Base-by-base conservation (phyloP, 2,888 invertebrate species). In the Dynastes maya region DNA sequence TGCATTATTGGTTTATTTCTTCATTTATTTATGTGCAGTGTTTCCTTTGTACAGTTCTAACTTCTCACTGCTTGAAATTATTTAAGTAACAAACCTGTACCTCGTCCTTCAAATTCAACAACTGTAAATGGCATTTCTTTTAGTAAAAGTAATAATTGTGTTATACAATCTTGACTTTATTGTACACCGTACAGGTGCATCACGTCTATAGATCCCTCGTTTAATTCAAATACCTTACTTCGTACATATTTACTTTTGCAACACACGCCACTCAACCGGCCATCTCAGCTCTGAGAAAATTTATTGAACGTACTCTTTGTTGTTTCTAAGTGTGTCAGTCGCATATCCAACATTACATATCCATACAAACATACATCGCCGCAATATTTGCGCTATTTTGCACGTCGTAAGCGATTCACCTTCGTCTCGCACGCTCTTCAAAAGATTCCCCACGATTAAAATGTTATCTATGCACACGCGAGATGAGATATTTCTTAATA, bases 221-320 rank as follows among this genome's bases (percentile, higher is more conserved):
- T 22, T 55, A 55, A 55, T 55, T n/a, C 55, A 55, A 13, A 22
- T 55, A 55, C 55, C 11, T 16, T 75, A 53, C 49, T 13, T 45
- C 51, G 49, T 78, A 76, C 51, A 70, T 67, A 78, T 75, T 55
- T 78, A 78, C 75, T 78, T 78, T 78, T 51, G 75, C 78, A 78
- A 78, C 58, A 65, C 37, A 32, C 32, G 9, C 9, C 64, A 13
- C 8, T 32, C 11, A 11, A 37, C 32, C 32, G 32, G 5, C 32
- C 32, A 37, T 37, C 40, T 65, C 40, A 8, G n/a, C 53, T 58
- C 58, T 11, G 65, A 78, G 61, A 63, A 68, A 75, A 78, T 67
- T 67, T 68, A 78, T 63, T 27, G 55, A 64, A 78, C 45, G 61
- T 29, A 67, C 45, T 74, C 78, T 78, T 78, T 78, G 78, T 78